phyloP scores from a whole-genome alignment of 2,888 invertebrate species.

The Tolmerus cingulatus region DNA sequence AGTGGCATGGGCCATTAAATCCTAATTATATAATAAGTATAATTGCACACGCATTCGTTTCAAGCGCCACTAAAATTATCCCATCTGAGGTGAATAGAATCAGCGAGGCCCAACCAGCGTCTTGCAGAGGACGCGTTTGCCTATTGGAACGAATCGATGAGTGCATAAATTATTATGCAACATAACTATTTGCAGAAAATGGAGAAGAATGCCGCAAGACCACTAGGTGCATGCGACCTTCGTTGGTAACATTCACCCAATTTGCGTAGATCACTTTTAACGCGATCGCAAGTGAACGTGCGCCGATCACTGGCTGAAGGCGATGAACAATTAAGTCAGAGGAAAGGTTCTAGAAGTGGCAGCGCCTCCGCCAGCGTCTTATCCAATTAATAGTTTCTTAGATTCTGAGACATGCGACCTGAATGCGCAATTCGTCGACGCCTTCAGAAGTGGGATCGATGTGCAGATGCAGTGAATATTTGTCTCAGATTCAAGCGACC shows the following conservation, averaged over 20 bases:
- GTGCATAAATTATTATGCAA: background rate
- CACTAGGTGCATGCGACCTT: background rate
- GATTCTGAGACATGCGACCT: background rate
- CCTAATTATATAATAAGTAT: background rate
- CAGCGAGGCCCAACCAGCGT: background rate
- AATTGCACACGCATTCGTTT: background rate
- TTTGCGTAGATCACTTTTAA: background rate
- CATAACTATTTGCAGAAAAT: background rate
- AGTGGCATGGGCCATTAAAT: background rate
- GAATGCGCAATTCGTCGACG: background rate
- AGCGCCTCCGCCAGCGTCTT: background rate
- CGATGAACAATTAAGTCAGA: background rate
- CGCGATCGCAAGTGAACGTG: background rate
- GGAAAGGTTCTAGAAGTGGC: background rate
- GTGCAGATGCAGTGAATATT: background rate
- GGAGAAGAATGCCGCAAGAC: background rate
- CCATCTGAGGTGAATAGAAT: background rate
- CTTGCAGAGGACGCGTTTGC: background rate
- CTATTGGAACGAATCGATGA: background rate
- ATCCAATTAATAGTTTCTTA: background rate
- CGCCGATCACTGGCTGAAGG: background rate
- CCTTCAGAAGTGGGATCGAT: background rate
- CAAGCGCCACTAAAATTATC: background rate
- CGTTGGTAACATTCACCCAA: conserved; percentile 17
- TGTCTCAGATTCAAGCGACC: background rate